Evolutionary conservation across 1,140 invertebrate species (phyloP).

Genomic region (Temnothorax curvispinosus): DNA sequence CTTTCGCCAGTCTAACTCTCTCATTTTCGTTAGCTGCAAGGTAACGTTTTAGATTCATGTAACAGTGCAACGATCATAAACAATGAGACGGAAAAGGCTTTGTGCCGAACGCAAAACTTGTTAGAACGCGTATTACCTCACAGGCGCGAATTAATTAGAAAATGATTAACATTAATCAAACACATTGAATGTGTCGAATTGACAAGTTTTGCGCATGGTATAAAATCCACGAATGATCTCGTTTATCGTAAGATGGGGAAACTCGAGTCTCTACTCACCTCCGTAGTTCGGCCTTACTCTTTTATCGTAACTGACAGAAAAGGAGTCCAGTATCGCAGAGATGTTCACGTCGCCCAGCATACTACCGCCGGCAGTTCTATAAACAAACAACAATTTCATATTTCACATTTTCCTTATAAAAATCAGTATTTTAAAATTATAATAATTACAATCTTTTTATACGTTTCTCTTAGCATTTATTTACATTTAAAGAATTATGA

Average conservation of each 20-base stretch:
- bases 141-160: not conserved
- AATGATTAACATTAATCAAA: not conserved
- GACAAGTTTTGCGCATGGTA: constrained; percentile 65
- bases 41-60: constrained; percentile 47
- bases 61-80: constrained; percentile 69
- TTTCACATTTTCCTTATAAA: not conserved
- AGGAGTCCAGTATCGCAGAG: constrained; percentile 96
- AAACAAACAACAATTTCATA: constrained; percentile 80
- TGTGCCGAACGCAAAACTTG: constrained; percentile 64
- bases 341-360: constrained; percentile 96
- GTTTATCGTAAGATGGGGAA: constrained; percentile 61
- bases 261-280: constrained; percentile 90
- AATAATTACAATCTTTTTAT: not conserved
- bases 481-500: no score
- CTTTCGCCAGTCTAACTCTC: constrained; percentile 11
- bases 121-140: not conserved
- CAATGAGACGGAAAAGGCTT: constrained; percentile 60
- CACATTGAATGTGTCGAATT: not conserved
- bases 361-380: constrained; percentile 90
- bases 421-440: not conserved
- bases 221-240: constrained; percentile 67
- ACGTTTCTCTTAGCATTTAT: not conserved
- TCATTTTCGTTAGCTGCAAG: constrained; percentile 63
- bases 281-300: constrained; percentile 99
- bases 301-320: constrained; percentile 98